These are phyloP conservation scores for Olivierus martensii DNA, from an alignment of 1,140 invertebrate genomes.

Conservation along the genomic window DNA sequence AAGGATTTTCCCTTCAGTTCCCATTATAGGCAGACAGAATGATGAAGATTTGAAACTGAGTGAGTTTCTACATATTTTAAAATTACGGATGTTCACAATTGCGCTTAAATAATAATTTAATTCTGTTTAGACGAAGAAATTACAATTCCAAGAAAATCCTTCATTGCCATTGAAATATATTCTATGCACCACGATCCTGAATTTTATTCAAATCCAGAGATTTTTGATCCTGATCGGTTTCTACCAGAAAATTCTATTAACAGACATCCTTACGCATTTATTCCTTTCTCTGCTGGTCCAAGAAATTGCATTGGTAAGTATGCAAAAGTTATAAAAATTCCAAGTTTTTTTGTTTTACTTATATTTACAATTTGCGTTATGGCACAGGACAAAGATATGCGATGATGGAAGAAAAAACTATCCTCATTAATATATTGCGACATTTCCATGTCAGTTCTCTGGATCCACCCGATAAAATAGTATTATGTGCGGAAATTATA, in stretches of 20 bases:
- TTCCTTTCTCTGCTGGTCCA: slow-evolving; percentile 49
- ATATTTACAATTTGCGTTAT: slow-evolving; percentile 27
- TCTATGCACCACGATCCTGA: slow-evolving; percentile 11
- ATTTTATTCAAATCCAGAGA: slow-evolving; percentile 40
- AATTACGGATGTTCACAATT: too few relatives aligned
- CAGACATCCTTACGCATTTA: slow-evolving; percentile 55
- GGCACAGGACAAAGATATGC: slow-evolving; percentile 22
- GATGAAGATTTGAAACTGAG: too few relatives aligned
- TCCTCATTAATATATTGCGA: background rate
- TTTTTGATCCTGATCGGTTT: slow-evolving; percentile 42
- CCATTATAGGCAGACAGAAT: too few relatives aligned
- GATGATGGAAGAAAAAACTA: background rate
- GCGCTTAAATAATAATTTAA: too few relatives aligned
- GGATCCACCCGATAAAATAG: slow-evolving; percentile 14
- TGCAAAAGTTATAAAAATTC: slow-evolving; percentile 42
- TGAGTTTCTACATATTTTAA: too few relatives aligned
- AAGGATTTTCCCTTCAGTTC: too few relatives aligned
- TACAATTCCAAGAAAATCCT: too few relatives aligned
- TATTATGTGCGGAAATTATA: slow-evolving; percentile 17
- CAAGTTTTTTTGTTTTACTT: too few relatives aligned
- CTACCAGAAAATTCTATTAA: slow-evolving; percentile 2
- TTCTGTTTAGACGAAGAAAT: too few relatives aligned
- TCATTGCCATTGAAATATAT: too few relatives aligned
- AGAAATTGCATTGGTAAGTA: slow-evolving; percentile 20
- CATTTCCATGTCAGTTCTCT: slow-evolving; percentile 11